Percentiles rank a stretch among this genome's conserved stretches.
Evolutionary conservation across 1,140 invertebrate genomes (phyloP).

Genomic region (Drosophila novamexicana): DNA sequence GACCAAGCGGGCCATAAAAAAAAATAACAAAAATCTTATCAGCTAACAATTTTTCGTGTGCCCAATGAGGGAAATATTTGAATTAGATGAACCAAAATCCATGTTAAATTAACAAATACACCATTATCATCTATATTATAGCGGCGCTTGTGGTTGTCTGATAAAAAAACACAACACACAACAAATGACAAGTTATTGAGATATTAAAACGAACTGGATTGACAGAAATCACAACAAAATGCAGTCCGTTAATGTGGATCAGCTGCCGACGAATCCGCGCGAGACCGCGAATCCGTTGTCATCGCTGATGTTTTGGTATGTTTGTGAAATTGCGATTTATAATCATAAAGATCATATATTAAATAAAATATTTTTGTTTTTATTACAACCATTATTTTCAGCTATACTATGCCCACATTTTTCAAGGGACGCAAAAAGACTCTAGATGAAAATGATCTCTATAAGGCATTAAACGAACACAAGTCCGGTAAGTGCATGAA

Average conservation of each 20-base stretch:
- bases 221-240: slow-evolving; percentile 56
- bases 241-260: slow-evolving; percentile 78
- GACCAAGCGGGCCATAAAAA: background rate
- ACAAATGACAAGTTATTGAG: slow-evolving; percentile 61
- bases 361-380: too few relatives aligned
- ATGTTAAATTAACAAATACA: slow-evolving; percentile 11
- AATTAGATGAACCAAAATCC: background rate
- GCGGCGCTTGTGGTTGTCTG: slow-evolving; percentile 33
- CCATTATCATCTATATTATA: slow-evolving; percentile 16
- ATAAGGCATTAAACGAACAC: slow-evolving; percentile 86
- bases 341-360: too few relatives aligned
- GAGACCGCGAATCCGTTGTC: slow-evolving; percentile 76
- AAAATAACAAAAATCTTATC: slow-evolving; percentile 13
- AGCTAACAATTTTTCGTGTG: background rate
- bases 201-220: slow-evolving; percentile 46
- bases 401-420: slow-evolving; percentile 86
- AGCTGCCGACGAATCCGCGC: slow-evolving; percentile 79
- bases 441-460: slow-evolving; percentile 86
- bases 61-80: background rate
- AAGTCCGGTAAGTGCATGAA: slow-evolving; percentile 83
- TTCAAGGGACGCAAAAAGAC: slow-evolving; percentile 86
- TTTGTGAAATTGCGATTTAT: background rate
- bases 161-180: slow-evolving; percentile 27
- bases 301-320: slow-evolving; percentile 77
- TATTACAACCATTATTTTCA: slow-evolving; percentile 30